Conservation (phyloP, 1,140 invertebrate genomes). For the Danaus plexippus region DNA sequence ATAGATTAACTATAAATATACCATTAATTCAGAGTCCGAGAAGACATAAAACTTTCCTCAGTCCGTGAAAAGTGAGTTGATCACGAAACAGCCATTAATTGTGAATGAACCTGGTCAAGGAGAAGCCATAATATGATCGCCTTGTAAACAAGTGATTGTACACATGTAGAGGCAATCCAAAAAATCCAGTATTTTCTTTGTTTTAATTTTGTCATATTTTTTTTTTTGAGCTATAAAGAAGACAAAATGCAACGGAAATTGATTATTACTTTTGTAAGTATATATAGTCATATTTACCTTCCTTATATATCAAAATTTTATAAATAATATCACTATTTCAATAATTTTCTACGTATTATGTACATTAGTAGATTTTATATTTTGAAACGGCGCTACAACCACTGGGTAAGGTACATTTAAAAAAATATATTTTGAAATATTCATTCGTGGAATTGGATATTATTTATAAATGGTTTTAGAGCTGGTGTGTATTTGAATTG, state of each 20-base stretch:
- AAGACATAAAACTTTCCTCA: conserved; percentile 56
- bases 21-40: conserved; percentile 30
- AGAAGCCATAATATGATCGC: conserved; percentile 22
- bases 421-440: too few relatives aligned
- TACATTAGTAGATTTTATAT: too few relatives aligned
- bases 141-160: conserved; percentile 49
- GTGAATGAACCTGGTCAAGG: conserved; percentile 39
- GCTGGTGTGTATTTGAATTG: conserved; percentile 13
- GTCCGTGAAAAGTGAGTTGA: conserved; percentile 53
- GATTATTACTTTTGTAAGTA: too few relatives aligned
- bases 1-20: conserved; percentile 39
- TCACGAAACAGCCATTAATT: conserved; percentile 65
- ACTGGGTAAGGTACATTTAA: too few relatives aligned
- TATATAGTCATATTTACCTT: too few relatives aligned
- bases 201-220: conserved; percentile 1
- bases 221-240: neutral
- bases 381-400: too few relatives aligned
- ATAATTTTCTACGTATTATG: too few relatives aligned
- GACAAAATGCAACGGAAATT: neutral
- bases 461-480: too few relatives aligned
- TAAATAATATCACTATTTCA: too few relatives aligned
- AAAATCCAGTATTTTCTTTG: conserved; percentile 5
- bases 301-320: too few relatives aligned
- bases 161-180: conserved; percentile 35
- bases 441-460: too few relatives aligned